phyloP scores from a whole-genome alignment of 1,140 invertebrate species.

The Bicyclus anynana region DNA sequence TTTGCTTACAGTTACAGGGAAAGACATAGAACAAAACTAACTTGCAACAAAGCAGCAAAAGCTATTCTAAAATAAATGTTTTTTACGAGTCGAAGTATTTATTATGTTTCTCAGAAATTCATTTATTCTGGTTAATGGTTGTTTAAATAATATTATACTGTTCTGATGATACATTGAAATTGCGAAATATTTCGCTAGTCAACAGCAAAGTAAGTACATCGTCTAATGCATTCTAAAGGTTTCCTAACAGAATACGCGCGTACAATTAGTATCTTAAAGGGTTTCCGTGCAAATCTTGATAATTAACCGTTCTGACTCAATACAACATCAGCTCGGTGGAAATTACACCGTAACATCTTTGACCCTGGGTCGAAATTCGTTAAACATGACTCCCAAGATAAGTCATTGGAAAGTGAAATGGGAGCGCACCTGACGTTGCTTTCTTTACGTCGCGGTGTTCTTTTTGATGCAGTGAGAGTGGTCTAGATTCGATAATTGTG shows the following conservation, averaged over 20 bases:
- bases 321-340: background rate
- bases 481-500: conserved; percentile 72
- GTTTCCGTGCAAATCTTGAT: conserved; percentile 69
- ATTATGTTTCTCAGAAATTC: no score
- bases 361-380: conserved; percentile 36
- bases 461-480: conserved; percentile 76
- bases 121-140: no score
- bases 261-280: conserved; percentile 66
- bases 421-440: conserved; percentile 69
- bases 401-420: conserved; percentile 75
- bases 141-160: no score
- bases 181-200: background rate
- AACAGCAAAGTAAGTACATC: conserved; percentile 5
- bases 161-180: no score
- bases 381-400: conserved; percentile 34
- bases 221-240: conserved; percentile 43
- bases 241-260: conserved; percentile 45
- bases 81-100: no score
- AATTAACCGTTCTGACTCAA: conserved; percentile 55
- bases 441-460: conserved; percentile 69
- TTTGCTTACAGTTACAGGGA: no score
- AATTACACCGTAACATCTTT: conserved; percentile 24
- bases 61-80: no score
- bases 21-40: no score
- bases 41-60: no score